Conservation (phyloP, 2,888 invertebrate species). For the Ceramica pisi region DNA sequence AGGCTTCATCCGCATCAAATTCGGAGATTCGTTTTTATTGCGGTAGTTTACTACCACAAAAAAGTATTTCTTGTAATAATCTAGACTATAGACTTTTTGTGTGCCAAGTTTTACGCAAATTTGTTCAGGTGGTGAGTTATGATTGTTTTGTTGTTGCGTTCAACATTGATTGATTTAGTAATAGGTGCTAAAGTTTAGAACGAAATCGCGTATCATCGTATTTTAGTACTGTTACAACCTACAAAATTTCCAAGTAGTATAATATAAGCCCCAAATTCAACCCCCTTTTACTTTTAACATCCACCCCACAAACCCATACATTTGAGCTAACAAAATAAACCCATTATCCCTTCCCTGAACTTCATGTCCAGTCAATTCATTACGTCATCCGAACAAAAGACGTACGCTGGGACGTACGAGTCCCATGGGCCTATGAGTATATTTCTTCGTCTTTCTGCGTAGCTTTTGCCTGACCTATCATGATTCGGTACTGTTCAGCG, state of each 20-base stretch:
- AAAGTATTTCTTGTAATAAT: no score
- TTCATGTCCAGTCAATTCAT: constrained; percentile 69
- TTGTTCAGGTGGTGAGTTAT: no score
- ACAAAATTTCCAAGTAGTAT: not conserved
- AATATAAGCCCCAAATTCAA: not conserved
- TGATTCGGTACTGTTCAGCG: not conserved
- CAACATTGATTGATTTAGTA: no score
- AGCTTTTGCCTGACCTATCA: constrained; percentile 26
- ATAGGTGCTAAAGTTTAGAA: no score
- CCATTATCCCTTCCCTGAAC: constrained; percentile 61
- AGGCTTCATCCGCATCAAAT: no score
- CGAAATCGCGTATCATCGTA: no score
- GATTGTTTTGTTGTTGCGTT: no score
- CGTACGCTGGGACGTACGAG: constrained; percentile 54
- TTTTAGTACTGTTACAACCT: not conserved
- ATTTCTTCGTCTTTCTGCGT: constrained; percentile 41
- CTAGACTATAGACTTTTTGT: no score
- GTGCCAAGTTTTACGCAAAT: no score
- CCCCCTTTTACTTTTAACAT: constrained; percentile 36
- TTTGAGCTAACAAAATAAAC: constrained; percentile 68
- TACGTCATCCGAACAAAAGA: constrained; percentile 69
- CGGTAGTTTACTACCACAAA: no score
- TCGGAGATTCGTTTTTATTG: no score
- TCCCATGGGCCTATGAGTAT: constrained; percentile 52
- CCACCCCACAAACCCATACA: constrained; percentile 51